These are phyloP conservation scores for Antitype chi DNA, from an alignment of 2,888 invertebrate species.

Conservation along the genomic window DNA sequence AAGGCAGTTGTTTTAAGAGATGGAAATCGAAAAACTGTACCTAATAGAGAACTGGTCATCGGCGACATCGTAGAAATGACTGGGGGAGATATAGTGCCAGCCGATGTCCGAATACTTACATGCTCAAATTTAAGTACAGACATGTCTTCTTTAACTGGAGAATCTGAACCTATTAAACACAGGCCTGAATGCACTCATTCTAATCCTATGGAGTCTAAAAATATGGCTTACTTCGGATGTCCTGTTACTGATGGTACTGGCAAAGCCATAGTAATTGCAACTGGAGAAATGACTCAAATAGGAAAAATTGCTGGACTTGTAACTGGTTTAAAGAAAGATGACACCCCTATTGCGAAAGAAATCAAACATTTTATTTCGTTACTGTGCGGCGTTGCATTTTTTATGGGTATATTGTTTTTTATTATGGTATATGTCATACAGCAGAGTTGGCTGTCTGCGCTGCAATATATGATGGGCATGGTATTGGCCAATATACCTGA, in stretches of 20 bases:
- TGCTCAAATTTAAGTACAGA: slow-evolving; percentile 87
- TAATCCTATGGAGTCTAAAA: slow-evolving; percentile 94
- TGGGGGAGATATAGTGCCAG: slow-evolving; percentile 96
- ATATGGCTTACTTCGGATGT: slow-evolving; percentile 95
- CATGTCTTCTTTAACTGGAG: slow-evolving; percentile 93
- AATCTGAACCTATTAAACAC: slow-evolving; percentile 93
- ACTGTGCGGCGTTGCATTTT: slow-evolving; percentile 92
- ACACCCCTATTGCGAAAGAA: slow-evolving; percentile 95
- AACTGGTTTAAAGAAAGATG: slow-evolving; percentile 91
- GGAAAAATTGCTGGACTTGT: slow-evolving; percentile 93
- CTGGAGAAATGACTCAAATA: slow-evolving; percentile 92
- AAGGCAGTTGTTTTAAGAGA: slow-evolving; percentile 93
- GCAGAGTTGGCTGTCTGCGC: slow-evolving; percentile 92
- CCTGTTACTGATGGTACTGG: slow-evolving; percentile 94
- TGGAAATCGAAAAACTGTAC: slow-evolving; percentile 90
- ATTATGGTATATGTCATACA: slow-evolving; percentile 92
- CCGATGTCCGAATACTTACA: slow-evolving; percentile 94
- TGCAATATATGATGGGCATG: slow-evolving; percentile 93
- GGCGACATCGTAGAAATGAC: slow-evolving; percentile 96
- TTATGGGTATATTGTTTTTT: slow-evolving; percentile 93
- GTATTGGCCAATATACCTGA: slow-evolving; percentile 95
- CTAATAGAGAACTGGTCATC: slow-evolving; percentile 92
- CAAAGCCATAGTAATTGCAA: slow-evolving; percentile 92
- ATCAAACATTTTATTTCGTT: slow-evolving; percentile 94
- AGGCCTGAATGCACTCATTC: slow-evolving; percentile 91